These are phyloP conservation scores for Brachionus sp. DNA, from an alignment of 1,140 invertebrate genomes.

Conservation along the genomic window DNA sequence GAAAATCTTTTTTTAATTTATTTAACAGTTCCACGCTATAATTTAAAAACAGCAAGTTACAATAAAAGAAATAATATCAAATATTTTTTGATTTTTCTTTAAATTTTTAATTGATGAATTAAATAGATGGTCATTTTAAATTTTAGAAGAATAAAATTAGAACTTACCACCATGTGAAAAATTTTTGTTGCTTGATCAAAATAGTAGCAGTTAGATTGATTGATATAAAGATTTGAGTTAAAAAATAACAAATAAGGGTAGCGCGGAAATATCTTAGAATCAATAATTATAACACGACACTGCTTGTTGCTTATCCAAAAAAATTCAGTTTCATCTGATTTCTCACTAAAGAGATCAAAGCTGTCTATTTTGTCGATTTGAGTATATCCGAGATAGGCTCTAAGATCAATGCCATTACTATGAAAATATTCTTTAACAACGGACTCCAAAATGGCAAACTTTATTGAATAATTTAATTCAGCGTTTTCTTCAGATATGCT, in stretches of 20 bases:
- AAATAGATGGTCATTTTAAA: too few species aligned
- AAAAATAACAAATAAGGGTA: neutral
- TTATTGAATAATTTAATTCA: neutral
- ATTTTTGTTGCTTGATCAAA: slow-evolving; percentile 10
- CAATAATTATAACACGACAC: neutral
- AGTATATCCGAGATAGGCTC: neutral
- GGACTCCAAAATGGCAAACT: neutral
- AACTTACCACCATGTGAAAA: neutral
- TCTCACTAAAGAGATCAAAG: neutral
- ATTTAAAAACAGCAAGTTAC: too few species aligned
- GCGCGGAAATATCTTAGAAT: neutral
- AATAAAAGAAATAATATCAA: too few species aligned
- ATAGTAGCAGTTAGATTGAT: neutral
- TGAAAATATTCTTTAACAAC: neutral
- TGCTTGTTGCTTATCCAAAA: neutral
- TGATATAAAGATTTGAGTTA: slow-evolving; percentile 11
- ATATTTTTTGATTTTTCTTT: too few species aligned
- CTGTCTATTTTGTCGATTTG: neutral
- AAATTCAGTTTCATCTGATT: neutral
- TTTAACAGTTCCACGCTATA: too few species aligned
- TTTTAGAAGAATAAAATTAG: too few species aligned
- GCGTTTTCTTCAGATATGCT: neutral
- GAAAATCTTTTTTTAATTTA: too few species aligned
- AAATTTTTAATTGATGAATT: too few species aligned
- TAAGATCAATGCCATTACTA: neutral